Conservation (phyloP, 92 coral and sea anemone genomes). For the Nematostella vectensis region DNA sequence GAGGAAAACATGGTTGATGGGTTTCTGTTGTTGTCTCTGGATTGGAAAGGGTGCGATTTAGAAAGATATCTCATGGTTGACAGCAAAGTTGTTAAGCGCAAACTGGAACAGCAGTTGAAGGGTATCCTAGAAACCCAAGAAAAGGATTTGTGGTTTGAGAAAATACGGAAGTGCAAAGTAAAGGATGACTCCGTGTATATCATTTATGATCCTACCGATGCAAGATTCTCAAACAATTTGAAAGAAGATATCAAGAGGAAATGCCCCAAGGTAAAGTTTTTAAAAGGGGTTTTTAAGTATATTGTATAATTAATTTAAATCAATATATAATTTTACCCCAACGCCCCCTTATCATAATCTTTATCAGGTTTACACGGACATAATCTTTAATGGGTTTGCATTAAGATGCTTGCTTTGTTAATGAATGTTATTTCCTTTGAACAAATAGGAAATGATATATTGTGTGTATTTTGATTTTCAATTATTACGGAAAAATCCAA, state of each 20-base stretch:
- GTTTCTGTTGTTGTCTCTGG: constrained; percentile 49
- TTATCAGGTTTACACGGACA: no score
- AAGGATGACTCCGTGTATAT: constrained; percentile 64
- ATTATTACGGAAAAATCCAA: no score
- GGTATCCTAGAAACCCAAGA: constrained; percentile 42
- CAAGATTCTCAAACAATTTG: constrained; percentile 48
- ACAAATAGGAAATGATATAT: no score
- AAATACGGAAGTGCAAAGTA: constrained; percentile 47
- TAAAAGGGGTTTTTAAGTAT: no score
- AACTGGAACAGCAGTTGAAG: constrained; percentile 57
- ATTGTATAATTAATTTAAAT: no score
- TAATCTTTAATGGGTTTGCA: no score
- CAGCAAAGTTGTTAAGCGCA: constrained; percentile 68
- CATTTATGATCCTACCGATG: constrained; percentile 78
- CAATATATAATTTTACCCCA: not conserved
- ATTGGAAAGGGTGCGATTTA: constrained; percentile 43
- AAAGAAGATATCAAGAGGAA: constrained; percentile 48
- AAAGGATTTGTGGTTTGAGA: constrained; percentile 64
- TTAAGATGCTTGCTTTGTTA: no score
- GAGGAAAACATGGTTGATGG: constrained; percentile 94
- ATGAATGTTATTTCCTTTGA: no score
- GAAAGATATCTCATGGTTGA: constrained; percentile 68
- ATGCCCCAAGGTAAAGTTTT: constrained; percentile 44
- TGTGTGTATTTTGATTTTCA: no score
- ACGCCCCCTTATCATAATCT: constrained; percentile 7